Base-by-base conservation (phyloP, 2,888 invertebrate genomes). In the Andrena marginata region DNA sequence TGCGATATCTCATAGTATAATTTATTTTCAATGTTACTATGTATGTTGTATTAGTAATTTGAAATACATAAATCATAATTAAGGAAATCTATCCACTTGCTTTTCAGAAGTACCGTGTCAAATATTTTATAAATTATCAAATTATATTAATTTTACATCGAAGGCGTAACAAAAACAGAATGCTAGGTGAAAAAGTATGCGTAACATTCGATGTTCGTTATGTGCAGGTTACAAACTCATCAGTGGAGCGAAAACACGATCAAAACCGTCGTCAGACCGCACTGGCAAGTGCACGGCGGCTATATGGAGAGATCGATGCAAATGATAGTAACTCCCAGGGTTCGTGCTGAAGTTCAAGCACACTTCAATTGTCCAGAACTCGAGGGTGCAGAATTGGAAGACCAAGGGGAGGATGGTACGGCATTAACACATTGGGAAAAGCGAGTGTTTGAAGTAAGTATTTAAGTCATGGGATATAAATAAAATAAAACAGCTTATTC, bases 401-500 rank as follows among this genome's bases (percentile, higher is more conserved):
- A 99, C 94, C 99, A 99, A 94, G 99, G 99, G 0, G 98, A 98
- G 20, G 98, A 99, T 88, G 99, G 99, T 0, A 99, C 99, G 0
- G 97, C 98, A 0, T 95, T 99, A 62, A 99, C 99, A 0, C 99
- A 99, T 93, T 99, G 99, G 99, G 99, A 99, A 94, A 99, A 99
- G 93, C 95, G 99, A 73, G 97, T 99, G 1, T 98, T 99, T 93
- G 99, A 99, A 96, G 99, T 98, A 91, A 93, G 92, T 81, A 33
- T 35, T 2, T 16, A n/a, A 8, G 6, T 62, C 20, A 42, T 13
- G 10, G 29, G 26, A 59, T 48, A 35, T 42, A 1, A 60, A 63
- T 33, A 23, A 54, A 33, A 31, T 23, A n/a, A 10, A 31, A 51
- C n/a, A 23, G n/a, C 4, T 49, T 51, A 49, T 31, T 33, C 6